Evolutionary conservation across 1,140 invertebrate species (phyloP), one percentile per base, ranked within the genome.

Genomic region (Panulirus ornatus): DNA sequence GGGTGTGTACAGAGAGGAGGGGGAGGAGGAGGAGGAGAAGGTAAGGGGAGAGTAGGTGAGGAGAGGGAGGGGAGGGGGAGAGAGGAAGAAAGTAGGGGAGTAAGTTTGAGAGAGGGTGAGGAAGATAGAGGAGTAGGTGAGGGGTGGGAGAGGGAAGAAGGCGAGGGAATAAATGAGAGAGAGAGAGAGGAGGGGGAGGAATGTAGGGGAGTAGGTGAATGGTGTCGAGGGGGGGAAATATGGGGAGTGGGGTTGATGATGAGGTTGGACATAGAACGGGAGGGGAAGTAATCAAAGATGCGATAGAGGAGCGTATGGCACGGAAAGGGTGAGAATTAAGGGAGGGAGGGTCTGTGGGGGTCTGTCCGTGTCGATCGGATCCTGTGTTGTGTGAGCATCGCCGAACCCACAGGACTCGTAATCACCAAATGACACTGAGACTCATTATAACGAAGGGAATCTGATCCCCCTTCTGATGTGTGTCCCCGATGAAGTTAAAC

Each of bases 1-100:
- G 88, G 91, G 82, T 44, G 84, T 84, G 81, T 70, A 70, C n/a
- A 27, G 38, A 30, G 44, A 38, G 30, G 36, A 58, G 47, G 51
- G n/a, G 22, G 84, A 34, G 42, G 16, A 86, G 19, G 27, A 36
- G 42, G 19, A 42, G 0, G 27, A 19, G 42, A 22, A 2, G 51
- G 40, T 3, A 47, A 38, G 30, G 22, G 47, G 6, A 44, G 63
- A 42, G 40, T 22, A 51, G n/a, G 42, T 22, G 40, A 19, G 8
- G 70, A 27, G 34, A 38, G 42, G 27, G 6, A 22, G 70, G 38
- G 42, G 40, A 27, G 34, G 36, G 66, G 0, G 66, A n/a, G 19
- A n/a, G 38, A 42, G 40, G 40, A 58, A 71, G 40, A 71, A 71
- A 84, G 54, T 11, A 42, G 19, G 42, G 27, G 63, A 71, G 42